Evolutionary conservation across 2,113 vertebrate genomes (phyloP), one percentile per base, ranked within the genome.

Genomic region (Cephalophus harveyi): DNA sequence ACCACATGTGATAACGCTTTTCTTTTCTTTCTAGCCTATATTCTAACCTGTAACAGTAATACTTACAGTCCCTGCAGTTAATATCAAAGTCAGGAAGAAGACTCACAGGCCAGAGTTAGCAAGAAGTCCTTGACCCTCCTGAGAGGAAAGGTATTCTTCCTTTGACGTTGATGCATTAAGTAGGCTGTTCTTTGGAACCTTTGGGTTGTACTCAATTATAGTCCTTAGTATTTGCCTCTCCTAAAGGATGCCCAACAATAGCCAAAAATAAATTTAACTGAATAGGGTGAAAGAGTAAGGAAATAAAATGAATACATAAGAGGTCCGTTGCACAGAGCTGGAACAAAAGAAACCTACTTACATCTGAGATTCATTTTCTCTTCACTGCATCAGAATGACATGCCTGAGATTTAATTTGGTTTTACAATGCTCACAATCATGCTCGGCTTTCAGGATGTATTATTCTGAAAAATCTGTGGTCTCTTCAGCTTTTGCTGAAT

Each of bases 251-350:
- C 6, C 23, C 55, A 85, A 27, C 36, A 92, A 48, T 94, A 90
- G 23, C 94, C 85, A 96, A 97, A 90, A 95, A 62, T 96, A 90
- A 57, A 91, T 64, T 96, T 95, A 79, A 86, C 59, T 90, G 59
- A 97, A 71, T 46, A 96, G 50, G 27, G 87, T 96, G 25, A 96
- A 93, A 96, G 76, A 74, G 7, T 71, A 94, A 92, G 36, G 36
- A 95, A 92, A 91, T 88, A 95, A 94, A 46, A 40, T 46, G 62
- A 76, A 79, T 86, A 86, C 7, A 0, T 95, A 82, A 96, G 43
- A 88, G 84, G 30, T 36, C 67, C 6, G 0, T 94, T 96, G 62
- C 19, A 79, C 21, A 94, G 52, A 96, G 14, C 43, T 82, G 71
- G 59, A 96, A 89, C 89, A 92, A 95, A 96, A 93, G 79, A 97